These are phyloP conservation scores for Drosophila mayri DNA, from an alignment of 1,140 invertebrate species.

Conservation along the genomic window DNA sequence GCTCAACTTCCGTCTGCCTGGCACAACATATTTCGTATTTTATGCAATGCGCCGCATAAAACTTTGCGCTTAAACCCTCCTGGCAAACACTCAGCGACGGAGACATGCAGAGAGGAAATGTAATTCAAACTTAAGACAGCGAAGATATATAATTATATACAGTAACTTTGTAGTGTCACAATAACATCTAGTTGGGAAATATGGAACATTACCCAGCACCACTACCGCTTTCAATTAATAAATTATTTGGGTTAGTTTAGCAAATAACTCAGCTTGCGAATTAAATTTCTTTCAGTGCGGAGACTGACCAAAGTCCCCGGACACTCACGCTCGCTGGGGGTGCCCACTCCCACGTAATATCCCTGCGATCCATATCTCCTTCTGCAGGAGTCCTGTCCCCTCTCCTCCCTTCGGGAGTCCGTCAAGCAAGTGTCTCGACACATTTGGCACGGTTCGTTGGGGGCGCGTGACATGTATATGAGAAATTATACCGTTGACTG, in stretches of 20 bases:
- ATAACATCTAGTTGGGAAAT: not conserved
- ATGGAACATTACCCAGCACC: not conserved
- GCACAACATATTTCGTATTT: slow-evolving; percentile 70
- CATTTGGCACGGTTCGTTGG: slow-evolving; percentile 81
- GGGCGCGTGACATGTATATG: slow-evolving; percentile 81
- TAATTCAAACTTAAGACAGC: too few relatives aligned
- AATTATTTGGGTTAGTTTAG: not conserved
- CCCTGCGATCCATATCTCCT: slow-evolving; percentile 3
- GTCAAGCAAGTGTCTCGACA: slow-evolving; percentile 69
- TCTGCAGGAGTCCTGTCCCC: not conserved
- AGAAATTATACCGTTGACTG: slow-evolving; percentile 83
- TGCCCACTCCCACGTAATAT: slow-evolving; percentile 20
- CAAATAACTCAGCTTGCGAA: not conserved
- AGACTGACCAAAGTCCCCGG: slow-evolving; percentile 34
- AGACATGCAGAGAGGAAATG: not conserved
- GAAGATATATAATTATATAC: too few relatives aligned
- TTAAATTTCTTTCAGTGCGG: slow-evolving; percentile 7
- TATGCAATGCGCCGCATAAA: slow-evolving; percentile 71
- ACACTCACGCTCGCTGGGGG: slow-evolving; percentile 13
- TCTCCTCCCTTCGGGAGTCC: slow-evolving; percentile 5
- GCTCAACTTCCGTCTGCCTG: slow-evolving; percentile 23
- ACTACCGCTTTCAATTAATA: not conserved
- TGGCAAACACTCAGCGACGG: slow-evolving; percentile 7
- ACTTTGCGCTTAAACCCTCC: slow-evolving; percentile 65
- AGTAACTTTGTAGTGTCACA: too few relatives aligned